Evolutionary conservation across 2,113 vertebrate genomes (phyloP), one percentile per base, ranked within the genome.

Genomic region (Stigmatopora argus): DNA sequence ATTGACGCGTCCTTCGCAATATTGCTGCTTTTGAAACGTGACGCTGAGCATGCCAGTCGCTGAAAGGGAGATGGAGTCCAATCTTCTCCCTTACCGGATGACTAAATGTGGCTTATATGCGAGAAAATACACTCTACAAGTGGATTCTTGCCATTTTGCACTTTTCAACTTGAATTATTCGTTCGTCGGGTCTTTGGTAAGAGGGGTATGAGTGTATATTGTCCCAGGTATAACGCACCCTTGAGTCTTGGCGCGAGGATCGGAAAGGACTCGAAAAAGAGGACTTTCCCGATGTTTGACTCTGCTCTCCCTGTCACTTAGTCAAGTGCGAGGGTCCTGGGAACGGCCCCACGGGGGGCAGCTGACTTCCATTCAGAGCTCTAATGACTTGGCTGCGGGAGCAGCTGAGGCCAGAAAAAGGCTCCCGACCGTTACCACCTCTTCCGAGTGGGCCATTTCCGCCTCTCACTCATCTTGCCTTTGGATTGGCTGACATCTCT

Each of bases 321-420:
- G 67, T 72, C 21, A 81, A 88, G 75, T 74, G 75, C 60, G 65
- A 70, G 69, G 73, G 61, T 77, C 65, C 45, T 78, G 63, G 48
- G 75, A 72, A 63, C 66, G 19, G 31, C 65, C 55, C 66, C 15
- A 0, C 19, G 52, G 73, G 26, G 26, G 26, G 78, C 86, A 85
- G 83, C 83, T 85, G 83, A 80, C 64, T 66, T 66, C 78, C 65
- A 65, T 82, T 83, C 82, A 82, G 19, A 60, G 66, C 62, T 5
- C 1, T 75, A 78, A 73, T 77, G 69, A 70, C 78, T 19, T 69
- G 58, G 61, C 5, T 18, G 64, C 62, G 67, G 18, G 9, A 64
- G 78, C 83, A 85, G 87, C 87, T 84, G 87, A 85, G 74, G 67
- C 53, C 71, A 67, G 53, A 82, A 41, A 31, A 77, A 13, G 26